Base-by-base conservation (phyloP, 2,113 vertebrate species). In the Sprattus sprattus region DNA sequence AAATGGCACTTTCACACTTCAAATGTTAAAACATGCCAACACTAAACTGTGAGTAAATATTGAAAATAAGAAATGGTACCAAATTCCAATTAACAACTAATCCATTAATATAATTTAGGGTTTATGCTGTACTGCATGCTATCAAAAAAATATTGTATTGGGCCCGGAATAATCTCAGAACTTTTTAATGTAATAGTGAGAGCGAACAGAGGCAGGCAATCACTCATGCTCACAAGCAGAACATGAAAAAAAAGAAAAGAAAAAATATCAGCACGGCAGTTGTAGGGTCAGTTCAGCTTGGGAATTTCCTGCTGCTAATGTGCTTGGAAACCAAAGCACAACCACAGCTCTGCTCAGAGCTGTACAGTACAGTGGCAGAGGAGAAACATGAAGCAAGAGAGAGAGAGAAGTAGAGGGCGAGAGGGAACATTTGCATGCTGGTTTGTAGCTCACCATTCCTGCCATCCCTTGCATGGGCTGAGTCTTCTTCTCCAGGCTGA, bases 401-500 rank as follows among this genome's bases (percentile, higher is more conserved):
- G 67, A 15, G 67, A 4, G 52, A 85, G n/a, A 84, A n/a, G n/a
- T n/a, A n/a, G 10, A 54, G 44, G 20, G 20, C n/a, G 3, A 47
- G 82, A 1, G 13, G 57, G 32, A 18, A 52, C 44, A 52, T 18
- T n/a, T 1, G 52, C 81, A 82, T 7, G 45, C 25, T 22, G 16
- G 32, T 22, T 28, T 7, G 25, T 67, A 4, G 47, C 96, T 91
- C 91, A 99, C 98, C 97, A 99, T 97, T 85, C 92, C 94, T 84
- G 96, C 93, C 94, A 99, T 96, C 93, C 96, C 96, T 93, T 96
- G 93, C 89, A 97, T 96, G 90, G 97, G 94, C 92, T 96, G 96
- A 88, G 95, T 92, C 90, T 99, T 99, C 95, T 99, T 99, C 89
- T 99, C 98, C 94, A 98, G 94, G 88, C 91, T 94, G 93, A 99